A percentile compares a stretch with the other conserved stretches of the same genome.
phyloP scores from a whole-genome alignment of 2,797 vertebrate species.

The Poecilia wingei region DNA sequence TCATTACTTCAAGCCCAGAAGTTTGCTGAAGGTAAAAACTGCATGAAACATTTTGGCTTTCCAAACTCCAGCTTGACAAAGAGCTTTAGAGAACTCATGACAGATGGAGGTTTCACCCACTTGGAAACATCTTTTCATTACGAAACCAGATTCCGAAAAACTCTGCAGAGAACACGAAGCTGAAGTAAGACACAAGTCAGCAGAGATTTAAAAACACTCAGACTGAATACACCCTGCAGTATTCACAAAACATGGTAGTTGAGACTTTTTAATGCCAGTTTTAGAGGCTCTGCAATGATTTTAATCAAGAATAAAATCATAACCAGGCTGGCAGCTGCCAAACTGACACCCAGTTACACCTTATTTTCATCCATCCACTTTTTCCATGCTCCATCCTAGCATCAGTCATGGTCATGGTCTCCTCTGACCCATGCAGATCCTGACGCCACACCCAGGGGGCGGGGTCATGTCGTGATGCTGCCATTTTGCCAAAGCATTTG shows the following conservation, averaged over 20 bases:
- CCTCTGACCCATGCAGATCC: not conserved
- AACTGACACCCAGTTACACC: not conserved
- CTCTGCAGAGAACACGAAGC: not conserved
- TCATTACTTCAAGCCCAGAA: not conserved
- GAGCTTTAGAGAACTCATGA: slow-evolving; percentile 3
- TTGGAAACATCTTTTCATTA: slow-evolving; percentile 33
- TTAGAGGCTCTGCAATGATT: not conserved
- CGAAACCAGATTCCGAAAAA: slow-evolving; percentile 34
- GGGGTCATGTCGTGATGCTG: not conserved
- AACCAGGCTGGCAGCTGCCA: not conserved
- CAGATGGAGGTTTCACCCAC: slow-evolving; percentile 21
- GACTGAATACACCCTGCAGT: not conserved
- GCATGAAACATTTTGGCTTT: not conserved
- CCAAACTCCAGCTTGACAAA: slow-evolving; percentile 13
- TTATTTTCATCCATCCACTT: too few species aligned
- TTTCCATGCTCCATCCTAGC: not conserved
- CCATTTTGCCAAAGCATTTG: not conserved
- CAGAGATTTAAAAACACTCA: not conserved
- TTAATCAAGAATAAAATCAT: not conserved
- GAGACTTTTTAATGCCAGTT: not conserved
- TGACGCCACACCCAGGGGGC: not conserved
- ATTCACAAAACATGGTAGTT: not conserved
- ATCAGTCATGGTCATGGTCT: not conserved
- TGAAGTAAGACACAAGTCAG: not conserved
- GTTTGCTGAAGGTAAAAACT: not conserved